Evolutionary conservation across 2,797 vertebrate species (phyloP).

Genomic region (Perodicticus potto): DNA sequence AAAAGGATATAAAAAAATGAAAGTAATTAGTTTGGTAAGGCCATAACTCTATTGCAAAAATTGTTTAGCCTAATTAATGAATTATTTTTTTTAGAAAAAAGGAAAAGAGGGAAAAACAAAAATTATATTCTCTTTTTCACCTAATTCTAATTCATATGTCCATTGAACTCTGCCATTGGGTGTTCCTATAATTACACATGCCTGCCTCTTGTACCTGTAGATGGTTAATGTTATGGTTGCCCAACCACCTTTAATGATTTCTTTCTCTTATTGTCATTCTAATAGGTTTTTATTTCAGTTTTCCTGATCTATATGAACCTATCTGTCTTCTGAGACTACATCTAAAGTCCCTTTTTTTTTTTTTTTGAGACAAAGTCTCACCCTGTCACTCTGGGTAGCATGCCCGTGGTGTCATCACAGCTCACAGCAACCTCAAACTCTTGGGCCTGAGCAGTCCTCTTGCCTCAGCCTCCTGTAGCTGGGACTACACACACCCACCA

Average conservation of each 20-base stretch:
- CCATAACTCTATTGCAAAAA: not conserved
- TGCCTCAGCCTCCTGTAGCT: too few species aligned
- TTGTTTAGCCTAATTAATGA: not conserved
- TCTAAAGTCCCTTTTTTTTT: not conserved
- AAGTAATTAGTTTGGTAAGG: constrained; percentile 32
- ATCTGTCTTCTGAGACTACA: not conserved
- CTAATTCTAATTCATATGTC: not conserved
- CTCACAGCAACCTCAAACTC: too few species aligned
- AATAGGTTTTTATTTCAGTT: not conserved
- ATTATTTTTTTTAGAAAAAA: not conserved
- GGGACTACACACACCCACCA: too few species aligned
- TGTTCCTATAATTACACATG: not conserved
- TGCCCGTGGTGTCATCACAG: too few species aligned
- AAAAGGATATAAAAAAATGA: constrained; percentile 47
- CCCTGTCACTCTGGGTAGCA: too few species aligned
- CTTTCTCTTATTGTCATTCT: not conserved
- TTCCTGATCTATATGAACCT: not conserved
- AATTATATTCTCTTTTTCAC: not conserved
- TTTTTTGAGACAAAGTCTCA: too few species aligned
- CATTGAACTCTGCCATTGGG: not conserved
- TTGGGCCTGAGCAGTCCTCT: too few species aligned
- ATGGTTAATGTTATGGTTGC: not conserved
- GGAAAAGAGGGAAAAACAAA: not conserved
- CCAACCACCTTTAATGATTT: not conserved
- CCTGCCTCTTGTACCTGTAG: not conserved